Base-by-base conservation (phyloP, 2,113 vertebrate genomes). In the Aptenodytes patagonicus region DNA sequence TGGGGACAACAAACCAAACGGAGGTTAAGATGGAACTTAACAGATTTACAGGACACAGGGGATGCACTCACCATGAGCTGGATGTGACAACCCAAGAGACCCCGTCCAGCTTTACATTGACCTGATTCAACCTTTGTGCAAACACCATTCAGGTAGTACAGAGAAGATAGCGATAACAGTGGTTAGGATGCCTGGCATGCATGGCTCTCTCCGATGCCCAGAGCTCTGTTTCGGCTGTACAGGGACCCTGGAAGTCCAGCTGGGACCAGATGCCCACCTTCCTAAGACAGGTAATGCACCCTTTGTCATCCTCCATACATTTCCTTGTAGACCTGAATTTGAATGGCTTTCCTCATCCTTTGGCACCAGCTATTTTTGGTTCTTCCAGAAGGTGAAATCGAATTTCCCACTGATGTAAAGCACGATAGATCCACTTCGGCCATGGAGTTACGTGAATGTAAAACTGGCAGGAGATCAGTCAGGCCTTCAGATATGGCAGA, bases 131-230 rank as follows among this genome's bases (percentile, higher is more conserved):
- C 32, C 19, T 93, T 68, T 46, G 5, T 12, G 17, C n/a, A 96
- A 94, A 76, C 13, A 34, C 11, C 24, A 12, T 24, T 82, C 44
- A 11, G 16, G 22, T 4, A 44, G 44, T 9, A 61, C 12, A 72
- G 52, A 62, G 21, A 21, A 25, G 17, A 32, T 6, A 29, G 9
- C 1, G 2, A n/a, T 5, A 36, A 49, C 0, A 1, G 13, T 16
- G 18, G 6, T 13, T 13, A 52, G 42, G 12, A 34, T 19, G 10
- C 32, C 40, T 4, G 24, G 31, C 2, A 1, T 34, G 13, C 70
- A 51, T 6, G 7, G 38, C 11, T 55, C 18, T 32, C 40, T 57
- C 9, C 5, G 0, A 8, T 18, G 36, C 32, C 11, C 18, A 34
- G 17, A 49, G 19, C 7, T 81, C 29, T 66, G 4, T 47, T 81